A percentile compares a stretch with the other conserved stretches of the same genome.
phyloP scores from a whole-genome alignment of 2,797 vertebrate genomes.

The Bucorvus abyssinicus region DNA sequence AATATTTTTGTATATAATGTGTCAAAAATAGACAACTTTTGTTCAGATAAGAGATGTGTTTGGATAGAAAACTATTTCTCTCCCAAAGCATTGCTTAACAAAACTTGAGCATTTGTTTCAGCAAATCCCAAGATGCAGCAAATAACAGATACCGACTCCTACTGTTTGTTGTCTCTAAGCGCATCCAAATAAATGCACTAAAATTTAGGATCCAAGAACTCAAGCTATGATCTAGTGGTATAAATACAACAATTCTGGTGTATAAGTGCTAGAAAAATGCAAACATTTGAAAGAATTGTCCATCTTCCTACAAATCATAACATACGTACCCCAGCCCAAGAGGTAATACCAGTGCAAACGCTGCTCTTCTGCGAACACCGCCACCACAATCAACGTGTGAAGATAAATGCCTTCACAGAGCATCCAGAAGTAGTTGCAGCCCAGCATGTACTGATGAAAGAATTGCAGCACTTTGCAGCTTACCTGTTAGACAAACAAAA shows the following conservation, averaged over 20 bases:
- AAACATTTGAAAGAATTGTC: neutral
- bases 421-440: conserved; percentile 99
- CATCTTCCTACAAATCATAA: neutral
- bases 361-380: conserved; percentile 91
- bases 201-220: neutral
- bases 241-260: neutral
- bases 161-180: neutral
- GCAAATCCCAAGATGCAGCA: neutral
- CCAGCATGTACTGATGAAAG: conserved; percentile 95
- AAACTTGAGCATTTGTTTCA: neutral
- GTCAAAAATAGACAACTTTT: neutral
- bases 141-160: neutral
- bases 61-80: neutral
- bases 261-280: neutral
- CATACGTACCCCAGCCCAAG: conserved; percentile 92
- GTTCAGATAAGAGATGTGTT: neutral
- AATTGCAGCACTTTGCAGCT: conserved; percentile 95
- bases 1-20: neutral
- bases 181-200: neutral
- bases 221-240: neutral
- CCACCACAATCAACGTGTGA: conserved; percentile 94
- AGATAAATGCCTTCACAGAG: conserved; percentile 97
- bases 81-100: neutral
- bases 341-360: conserved; percentile 96
- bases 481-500: conserved; percentile 76